phyloP scores from a whole-genome alignment of 2,797 vertebrate genomes.

The Sus cebifrons region DNA sequence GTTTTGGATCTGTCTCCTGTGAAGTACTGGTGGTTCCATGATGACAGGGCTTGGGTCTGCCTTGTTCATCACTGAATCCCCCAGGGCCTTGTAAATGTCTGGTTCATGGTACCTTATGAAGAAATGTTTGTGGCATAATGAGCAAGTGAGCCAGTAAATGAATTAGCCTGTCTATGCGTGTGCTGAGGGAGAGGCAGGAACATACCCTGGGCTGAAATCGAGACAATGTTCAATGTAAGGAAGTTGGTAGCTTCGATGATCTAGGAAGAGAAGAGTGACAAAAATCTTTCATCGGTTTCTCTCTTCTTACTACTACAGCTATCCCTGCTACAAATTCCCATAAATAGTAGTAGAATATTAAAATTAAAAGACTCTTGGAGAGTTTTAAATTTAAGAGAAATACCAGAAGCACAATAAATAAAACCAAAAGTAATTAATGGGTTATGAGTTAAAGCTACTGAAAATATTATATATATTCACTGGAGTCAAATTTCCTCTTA shows the following conservation, averaged over 20 bases:
- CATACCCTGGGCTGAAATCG: background rate
- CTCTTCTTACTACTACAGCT: conserved; percentile 17
- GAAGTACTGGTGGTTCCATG: background rate
- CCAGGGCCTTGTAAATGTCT: background rate
- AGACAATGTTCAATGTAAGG: background rate
- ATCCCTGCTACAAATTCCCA: conserved; percentile 73
- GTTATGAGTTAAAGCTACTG: conserved; percentile 88
- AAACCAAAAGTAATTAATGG: conserved; percentile 88
- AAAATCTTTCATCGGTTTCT: conserved; percentile 69
- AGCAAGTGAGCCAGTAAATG: background rate
- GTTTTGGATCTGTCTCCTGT: background rate
- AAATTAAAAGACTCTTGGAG: conserved; percentile 85
- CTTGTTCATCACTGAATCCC: background rate
- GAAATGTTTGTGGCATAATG: background rate
- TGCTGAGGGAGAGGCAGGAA: background rate
- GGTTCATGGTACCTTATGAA: background rate
- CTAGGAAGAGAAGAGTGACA: conserved; percentile 52
- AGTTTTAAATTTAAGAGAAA: conserved; percentile 87
- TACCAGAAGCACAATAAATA: conserved; percentile 89
- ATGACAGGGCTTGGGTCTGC: background rate
- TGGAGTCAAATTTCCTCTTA: conserved; percentile 88
- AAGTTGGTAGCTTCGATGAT: background rate
- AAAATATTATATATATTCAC: conserved; percentile 88
- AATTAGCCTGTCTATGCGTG: background rate
- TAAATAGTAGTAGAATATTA: conserved; percentile 84